Percentiles rank a stretch among this genome's conserved stretches.
Evolutionary conservation across 2,113 vertebrate genomes (phyloP).

Genomic region (Genyomyrus donnyi): DNA sequence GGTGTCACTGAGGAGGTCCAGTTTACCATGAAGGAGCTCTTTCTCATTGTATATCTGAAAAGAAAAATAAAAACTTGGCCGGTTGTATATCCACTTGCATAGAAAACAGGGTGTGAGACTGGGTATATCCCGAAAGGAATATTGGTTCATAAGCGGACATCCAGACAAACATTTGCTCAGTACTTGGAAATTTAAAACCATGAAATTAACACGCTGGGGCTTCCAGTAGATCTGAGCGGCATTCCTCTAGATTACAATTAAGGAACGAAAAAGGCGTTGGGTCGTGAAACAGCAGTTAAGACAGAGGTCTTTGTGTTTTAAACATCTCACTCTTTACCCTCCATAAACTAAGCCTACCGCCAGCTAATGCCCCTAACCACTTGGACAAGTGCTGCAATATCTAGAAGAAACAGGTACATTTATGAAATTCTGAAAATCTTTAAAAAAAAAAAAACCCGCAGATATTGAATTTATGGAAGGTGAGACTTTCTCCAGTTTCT

Average conservation of each 20-base stretch:
- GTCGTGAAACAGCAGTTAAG: background rate
- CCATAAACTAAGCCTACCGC: background rate
- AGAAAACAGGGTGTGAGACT: background rate
- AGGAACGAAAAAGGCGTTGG: background rate
- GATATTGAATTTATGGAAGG: background rate
- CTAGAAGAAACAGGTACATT: background rate
- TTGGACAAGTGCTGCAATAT: background rate
- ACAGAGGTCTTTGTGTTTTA: background rate
- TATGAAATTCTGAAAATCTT: background rate
- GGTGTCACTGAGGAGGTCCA: constrained; percentile 94
- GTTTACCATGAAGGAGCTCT: constrained; percentile 86
- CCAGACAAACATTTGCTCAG: background rate
- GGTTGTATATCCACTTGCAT: background rate
- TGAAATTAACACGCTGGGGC: background rate
- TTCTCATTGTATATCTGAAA: constrained; percentile 91
- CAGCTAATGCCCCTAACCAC: background rate
- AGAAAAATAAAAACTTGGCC: background rate
- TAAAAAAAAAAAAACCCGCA: background rate
- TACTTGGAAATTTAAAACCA: background rate
- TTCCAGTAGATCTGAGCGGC: background rate
- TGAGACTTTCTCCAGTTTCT: background rate
- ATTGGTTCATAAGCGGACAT: background rate
- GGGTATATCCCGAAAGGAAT: background rate
- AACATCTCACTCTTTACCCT: background rate
- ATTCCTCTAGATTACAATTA: background rate